Conservation (phyloP, 1,140 invertebrate species). For the Drosophila miranda region DNA sequence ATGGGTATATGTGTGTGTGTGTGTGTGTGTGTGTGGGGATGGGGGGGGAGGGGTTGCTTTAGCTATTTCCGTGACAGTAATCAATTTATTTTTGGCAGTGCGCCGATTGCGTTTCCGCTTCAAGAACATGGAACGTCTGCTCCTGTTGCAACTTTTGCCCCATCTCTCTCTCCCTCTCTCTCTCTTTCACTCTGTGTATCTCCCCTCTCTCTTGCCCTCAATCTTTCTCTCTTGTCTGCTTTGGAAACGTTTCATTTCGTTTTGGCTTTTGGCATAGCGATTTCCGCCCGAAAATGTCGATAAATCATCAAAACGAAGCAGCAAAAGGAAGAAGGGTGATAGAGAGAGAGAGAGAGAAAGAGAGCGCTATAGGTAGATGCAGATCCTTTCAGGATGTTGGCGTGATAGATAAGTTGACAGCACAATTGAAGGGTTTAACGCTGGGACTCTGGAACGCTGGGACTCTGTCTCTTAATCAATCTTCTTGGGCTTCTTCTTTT, state of each 20-base stretch:
- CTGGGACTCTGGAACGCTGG: neutral
- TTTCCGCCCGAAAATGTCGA: slow-evolving; percentile 75
- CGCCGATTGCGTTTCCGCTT: slow-evolving; percentile 75
- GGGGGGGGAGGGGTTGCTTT: slow-evolving; percentile 17
- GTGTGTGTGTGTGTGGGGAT: neutral
- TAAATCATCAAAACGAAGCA: slow-evolving; percentile 69
- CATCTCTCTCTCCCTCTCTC: neutral
- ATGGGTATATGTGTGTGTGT: slow-evolving; percentile 16
- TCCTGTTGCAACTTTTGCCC: slow-evolving; percentile 46
- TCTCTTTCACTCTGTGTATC: neutral
- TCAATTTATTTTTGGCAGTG: slow-evolving; percentile 82
- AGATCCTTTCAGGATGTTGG: slow-evolving; percentile 44
- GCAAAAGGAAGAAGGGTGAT: neutral
- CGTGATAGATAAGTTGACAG: slow-evolving; percentile 74
- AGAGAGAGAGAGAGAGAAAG: slow-evolving; percentile 5
- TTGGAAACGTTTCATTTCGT: slow-evolving; percentile 52
- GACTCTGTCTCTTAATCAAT: slow-evolving; percentile 60
- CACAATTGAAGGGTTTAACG: slow-evolving; percentile 59
- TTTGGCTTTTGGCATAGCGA: slow-evolving; percentile 68
- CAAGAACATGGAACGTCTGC: slow-evolving; percentile 42
- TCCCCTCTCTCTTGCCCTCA: neutral
- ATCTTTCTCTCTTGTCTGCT: slow-evolving; percentile 25
- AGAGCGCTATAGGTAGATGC: slow-evolving; percentile 20
- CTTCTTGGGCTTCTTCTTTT: slow-evolving; percentile 35
- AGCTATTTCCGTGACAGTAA: slow-evolving; percentile 82